Evolutionary conservation across 2,888 invertebrate species (phyloP), one percentile per base, ranked within the genome.

Genomic region (Spodoptera exigua): DNA sequence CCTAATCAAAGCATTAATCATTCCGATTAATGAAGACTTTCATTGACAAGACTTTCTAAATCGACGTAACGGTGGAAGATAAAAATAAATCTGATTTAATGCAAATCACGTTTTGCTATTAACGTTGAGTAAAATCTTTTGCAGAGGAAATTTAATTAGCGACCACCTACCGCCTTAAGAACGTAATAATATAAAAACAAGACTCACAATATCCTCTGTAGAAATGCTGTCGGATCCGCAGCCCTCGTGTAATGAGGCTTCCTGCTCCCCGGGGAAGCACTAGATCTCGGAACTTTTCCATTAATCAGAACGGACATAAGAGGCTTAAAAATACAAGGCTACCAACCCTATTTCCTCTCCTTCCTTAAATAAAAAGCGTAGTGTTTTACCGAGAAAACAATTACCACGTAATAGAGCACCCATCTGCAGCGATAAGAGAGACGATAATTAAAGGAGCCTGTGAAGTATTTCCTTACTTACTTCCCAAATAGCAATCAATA

Each of bases 401-500:
- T 10, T 14, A 1, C 12, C n/a, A 14, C 21, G 13, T 37, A 14
- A n/a, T 44, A 56, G n/a, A 39, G 14, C 44, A 27, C 27, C 14
- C 5, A 27, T 27, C 27, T 5, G 27, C 27, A 27, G 27, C 27
- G 27, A 27, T 27, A 27, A 27, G 9, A 27, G 27, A 27, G 27
- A 1, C 5, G 27, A 27, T 27, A 27, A 27, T 27, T 27, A 27
- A 27, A 27, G 27, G 27, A 27, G 27, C 9, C 9, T 27, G 27
- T 27, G 27, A 27, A 27, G 37, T 14, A 51, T 46, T 36, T 36
- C 21, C 45, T 36, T 40, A 35, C 65, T 45, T 41, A 35, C 65
- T 45, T 41, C 47, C n/a, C n/a, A n/a, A n/a, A n/a, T n/a, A n/a
- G 35, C 34, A 60, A 70, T 72, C 63, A 57, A 75, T 75, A 66